Conservation (phyloP, 2,888 invertebrate genomes). For the Axea sp. region DNA sequence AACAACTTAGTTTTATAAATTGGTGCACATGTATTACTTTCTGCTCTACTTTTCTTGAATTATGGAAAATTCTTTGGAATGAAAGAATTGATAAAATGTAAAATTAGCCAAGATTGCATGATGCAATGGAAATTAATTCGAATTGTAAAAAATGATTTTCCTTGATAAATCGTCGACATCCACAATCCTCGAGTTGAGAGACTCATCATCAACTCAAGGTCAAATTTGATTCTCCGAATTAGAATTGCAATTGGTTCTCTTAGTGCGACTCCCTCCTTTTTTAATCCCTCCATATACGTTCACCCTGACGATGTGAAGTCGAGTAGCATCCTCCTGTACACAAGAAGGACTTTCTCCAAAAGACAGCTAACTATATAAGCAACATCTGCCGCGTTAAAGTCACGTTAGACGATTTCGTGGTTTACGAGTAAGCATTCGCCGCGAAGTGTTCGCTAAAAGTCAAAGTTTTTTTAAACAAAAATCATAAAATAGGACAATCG, state of each 20-base stretch:
- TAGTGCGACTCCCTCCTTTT: slow-evolving; percentile 48
- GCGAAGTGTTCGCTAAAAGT: slow-evolving; percentile 47
- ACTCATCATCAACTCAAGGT: slow-evolving; percentile 61
- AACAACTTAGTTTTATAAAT: too few relatives aligned
- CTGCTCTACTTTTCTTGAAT: too few relatives aligned
- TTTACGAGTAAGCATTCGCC: slow-evolving; percentile 66
- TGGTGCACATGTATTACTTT: too few relatives aligned
- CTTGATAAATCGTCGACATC: slow-evolving; percentile 19
- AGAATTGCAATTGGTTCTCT: slow-evolving; percentile 57
- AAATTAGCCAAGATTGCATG: slow-evolving; percentile 12
- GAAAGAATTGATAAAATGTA: slow-evolving; percentile 1
- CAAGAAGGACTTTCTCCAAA: slow-evolving; percentile 78
- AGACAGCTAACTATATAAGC: slow-evolving; percentile 78
- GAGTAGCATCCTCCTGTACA: slow-evolving; percentile 71
- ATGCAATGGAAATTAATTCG: slow-evolving; percentile 9
- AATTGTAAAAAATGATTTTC: slow-evolving; percentile 24
- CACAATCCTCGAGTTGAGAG: slow-evolving; percentile 33
- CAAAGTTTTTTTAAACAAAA: slow-evolving; percentile 13
- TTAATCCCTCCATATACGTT: slow-evolving; percentile 62
- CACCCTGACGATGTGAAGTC: slow-evolving; percentile 65
- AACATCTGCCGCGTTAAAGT: slow-evolving; percentile 76
- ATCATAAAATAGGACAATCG: slow-evolving; percentile 31
- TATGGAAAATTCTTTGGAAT: too few relatives aligned
- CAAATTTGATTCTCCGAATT: slow-evolving; percentile 56
- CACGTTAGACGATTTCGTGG: slow-evolving; percentile 78